Evolutionary conservation across 2,888 invertebrate species (phyloP).

Genomic region (Cryptocephalus primarius): DNA sequence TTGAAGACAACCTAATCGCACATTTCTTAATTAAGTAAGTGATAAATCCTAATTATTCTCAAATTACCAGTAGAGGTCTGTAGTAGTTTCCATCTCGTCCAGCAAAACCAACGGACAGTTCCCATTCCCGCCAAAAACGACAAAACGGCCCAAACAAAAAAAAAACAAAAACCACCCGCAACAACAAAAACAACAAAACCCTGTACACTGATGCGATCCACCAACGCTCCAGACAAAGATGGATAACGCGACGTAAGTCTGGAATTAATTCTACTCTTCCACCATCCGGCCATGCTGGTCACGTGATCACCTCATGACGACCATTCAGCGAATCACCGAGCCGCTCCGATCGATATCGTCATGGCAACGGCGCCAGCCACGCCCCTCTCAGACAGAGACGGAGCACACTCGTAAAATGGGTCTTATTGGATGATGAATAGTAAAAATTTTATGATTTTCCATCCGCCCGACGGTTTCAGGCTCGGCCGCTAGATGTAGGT

Average conservation of each 20-base stretch:
- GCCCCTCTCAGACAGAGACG: slow-evolving; percentile 26
- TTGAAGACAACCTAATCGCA: no score
- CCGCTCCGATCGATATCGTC: slow-evolving; percentile 30
- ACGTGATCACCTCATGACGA: slow-evolving; percentile 29
- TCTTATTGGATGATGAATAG: slow-evolving; percentile 38
- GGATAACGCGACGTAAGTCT: slow-evolving; percentile 15
- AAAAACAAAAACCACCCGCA: no score
- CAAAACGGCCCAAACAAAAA: no score
- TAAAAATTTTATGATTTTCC: slow-evolving; percentile 38
- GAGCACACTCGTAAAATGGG: slow-evolving; percentile 25
- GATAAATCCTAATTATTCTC: no score
- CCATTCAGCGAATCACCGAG: slow-evolving; percentile 26
- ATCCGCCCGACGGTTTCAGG: slow-evolving; percentile 31
- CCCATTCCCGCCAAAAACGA: no score
- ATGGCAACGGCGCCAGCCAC: slow-evolving; percentile 33
- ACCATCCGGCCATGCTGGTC: slow-evolving; percentile 33
- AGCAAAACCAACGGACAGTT: no score
- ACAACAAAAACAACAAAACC: no score
- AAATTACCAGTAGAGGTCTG: no score
- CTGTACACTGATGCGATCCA: no score
- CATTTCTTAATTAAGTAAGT: no score
- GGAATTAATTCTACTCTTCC: slow-evolving; percentile 15
- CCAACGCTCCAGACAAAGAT: slow-evolving; percentile 10
- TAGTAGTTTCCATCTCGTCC: no score
- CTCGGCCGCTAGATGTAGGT: slow-evolving; percentile 39